Evolutionary conservation across 2,888 invertebrate species (phyloP).

Genomic region (Lissonota sp.): DNA sequence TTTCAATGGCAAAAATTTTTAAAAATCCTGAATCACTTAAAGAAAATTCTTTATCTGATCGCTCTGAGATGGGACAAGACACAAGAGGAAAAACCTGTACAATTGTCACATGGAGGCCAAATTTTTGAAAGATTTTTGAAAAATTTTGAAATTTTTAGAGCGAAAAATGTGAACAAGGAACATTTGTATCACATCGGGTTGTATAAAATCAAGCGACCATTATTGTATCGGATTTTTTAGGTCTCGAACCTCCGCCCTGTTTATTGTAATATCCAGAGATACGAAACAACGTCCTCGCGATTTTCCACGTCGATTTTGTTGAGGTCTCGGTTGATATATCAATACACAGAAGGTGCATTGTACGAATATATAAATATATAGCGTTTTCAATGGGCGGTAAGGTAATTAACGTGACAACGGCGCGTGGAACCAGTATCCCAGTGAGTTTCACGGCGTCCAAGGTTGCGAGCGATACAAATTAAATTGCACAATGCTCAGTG

Average conservation of each 20-base stretch:
- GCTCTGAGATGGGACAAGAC: no score
- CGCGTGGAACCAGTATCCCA: conserved; percentile 42
- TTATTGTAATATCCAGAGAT: conserved; percentile 37
- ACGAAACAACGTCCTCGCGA: conserved; percentile 27
- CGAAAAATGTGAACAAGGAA: no score
- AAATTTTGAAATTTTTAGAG: no score
- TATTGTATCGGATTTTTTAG: no score
- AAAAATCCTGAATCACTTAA: no score
- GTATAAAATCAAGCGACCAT: no score
- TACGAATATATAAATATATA: conserved; percentile 34
- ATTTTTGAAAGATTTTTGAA: no score
- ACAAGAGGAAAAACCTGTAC: no score
- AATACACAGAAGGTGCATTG: conserved; percentile 1
- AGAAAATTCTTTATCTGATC: no score
- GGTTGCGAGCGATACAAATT: conserved; percentile 74
- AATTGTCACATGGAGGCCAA: no score
- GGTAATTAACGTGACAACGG: conserved; percentile 72
- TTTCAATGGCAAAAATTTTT: no score
- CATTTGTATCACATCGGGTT: no score
- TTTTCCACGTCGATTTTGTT: conserved; percentile 33
- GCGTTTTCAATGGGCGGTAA: conserved; percentile 58
- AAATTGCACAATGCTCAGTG: conserved; percentile 75
- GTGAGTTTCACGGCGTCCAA: conserved; percentile 69
- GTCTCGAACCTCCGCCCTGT: conserved; percentile 5
- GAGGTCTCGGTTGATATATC: conserved; percentile 15